These are phyloP conservation scores for Odocoileus hemionus DNA, from an alignment of 2,113 vertebrate species.

Conservation along the genomic window DNA sequence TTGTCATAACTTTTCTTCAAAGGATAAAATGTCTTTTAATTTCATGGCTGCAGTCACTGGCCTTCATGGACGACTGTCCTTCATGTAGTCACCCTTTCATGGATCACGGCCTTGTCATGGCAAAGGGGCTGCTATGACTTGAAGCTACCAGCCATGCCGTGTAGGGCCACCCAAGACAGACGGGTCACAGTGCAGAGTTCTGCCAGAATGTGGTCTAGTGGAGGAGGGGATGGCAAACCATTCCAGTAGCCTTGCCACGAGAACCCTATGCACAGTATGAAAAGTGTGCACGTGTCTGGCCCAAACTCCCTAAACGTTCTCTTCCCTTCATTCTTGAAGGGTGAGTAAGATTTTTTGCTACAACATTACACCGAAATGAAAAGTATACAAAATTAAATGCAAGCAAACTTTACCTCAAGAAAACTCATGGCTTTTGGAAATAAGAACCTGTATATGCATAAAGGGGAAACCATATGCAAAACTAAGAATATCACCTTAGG, in stretches of 20 bases:
- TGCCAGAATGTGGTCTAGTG: background rate
- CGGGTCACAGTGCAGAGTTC: background rate
- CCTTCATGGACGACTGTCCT: background rate
- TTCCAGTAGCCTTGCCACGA: background rate
- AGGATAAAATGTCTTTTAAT: background rate
- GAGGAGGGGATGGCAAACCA: background rate
- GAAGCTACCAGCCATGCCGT: background rate
- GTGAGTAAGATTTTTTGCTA: background rate
- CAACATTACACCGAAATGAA: background rate
- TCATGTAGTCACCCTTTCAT: background rate
- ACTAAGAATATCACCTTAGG: background rate
- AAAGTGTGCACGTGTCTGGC: rapidly evolving
- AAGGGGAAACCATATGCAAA: background rate
- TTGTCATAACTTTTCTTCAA: background rate
- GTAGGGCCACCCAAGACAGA: background rate
- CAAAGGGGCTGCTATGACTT: background rate
- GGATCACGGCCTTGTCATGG: background rate
- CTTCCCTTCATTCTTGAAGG: background rate
- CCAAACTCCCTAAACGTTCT: background rate
- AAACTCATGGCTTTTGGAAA: constrained; percentile 16
- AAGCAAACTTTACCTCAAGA: background rate
- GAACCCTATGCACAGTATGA: background rate
- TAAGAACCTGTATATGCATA: background rate
- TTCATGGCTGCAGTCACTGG: background rate
- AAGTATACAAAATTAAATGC: background rate